These are phyloP conservation scores for Drosophila subquinaria DNA, from an alignment of 2,888 invertebrate genomes.

Conservation along the genomic window DNA sequence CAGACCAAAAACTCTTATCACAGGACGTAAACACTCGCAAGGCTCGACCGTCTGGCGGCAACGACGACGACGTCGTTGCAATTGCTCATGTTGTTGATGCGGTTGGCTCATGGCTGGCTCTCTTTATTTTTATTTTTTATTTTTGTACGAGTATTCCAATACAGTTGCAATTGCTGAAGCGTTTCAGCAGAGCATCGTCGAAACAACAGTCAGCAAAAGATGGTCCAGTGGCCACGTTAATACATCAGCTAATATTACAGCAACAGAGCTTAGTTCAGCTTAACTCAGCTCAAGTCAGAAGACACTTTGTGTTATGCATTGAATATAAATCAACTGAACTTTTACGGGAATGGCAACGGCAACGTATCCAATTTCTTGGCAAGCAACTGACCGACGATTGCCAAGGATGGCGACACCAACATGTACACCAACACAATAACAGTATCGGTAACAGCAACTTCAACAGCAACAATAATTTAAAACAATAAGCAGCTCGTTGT, in stretches of 20 bases:
- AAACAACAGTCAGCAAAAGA: conserved; percentile 19
- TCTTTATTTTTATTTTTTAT: background rate
- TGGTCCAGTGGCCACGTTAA: conserved; percentile 46
- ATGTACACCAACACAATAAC: conserved; percentile 27
- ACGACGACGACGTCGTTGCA: conserved; percentile 74
- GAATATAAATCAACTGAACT: conserved; percentile 71
- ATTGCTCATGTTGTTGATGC: conserved; percentile 64
- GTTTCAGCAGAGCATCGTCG: conserved; percentile 14
- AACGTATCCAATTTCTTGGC: conserved; percentile 66
- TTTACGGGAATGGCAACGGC: conserved; percentile 46
- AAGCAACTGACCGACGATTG: conserved; percentile 46
- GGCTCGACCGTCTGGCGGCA: conserved; percentile 84
- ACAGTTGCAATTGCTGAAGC: conserved; percentile 7
- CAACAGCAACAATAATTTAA: conserved; percentile 33
- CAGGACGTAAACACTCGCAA: conserved; percentile 84
- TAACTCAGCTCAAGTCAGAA: conserved; percentile 43
- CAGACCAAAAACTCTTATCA: conserved; percentile 84
- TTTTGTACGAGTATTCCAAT: background rate
- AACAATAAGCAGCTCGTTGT: conserved; percentile 63
- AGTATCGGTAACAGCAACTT: conserved; percentile 1
- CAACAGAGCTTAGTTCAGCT: conserved; percentile 35
- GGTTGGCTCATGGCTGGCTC: conserved; percentile 61
- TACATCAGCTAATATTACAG: conserved; percentile 58
- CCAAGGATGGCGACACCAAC: conserved; percentile 47
- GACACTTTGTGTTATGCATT: conserved; percentile 64